These are phyloP conservation scores for Machaerirhynchus nigripectus DNA, from an alignment of 2,113 vertebrate species.

Conservation along the genomic window DNA sequence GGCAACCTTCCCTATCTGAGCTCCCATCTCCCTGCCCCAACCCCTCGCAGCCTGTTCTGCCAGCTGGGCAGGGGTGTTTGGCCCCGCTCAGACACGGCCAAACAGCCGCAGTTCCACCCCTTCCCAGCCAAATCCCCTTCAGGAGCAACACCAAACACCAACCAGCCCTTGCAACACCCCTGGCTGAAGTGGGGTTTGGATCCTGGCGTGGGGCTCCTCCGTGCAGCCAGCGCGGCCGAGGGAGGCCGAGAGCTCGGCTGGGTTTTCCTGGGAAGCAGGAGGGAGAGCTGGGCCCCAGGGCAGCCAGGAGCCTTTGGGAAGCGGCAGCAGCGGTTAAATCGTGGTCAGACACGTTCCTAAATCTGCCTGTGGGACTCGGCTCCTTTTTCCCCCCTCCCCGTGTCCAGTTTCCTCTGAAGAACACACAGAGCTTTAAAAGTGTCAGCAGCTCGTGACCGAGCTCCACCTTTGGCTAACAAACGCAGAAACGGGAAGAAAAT, in stretches of 20 bases:
- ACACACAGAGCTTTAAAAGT: background rate
- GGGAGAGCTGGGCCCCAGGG: background rate
- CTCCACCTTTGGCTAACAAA: constrained; percentile 10
- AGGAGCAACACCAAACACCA: background rate
- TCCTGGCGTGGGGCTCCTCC: background rate
- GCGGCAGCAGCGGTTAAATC: background rate
- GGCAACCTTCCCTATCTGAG: background rate
- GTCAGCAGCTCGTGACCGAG: background rate
- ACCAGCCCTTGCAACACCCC: background rate
- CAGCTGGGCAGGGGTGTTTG: background rate
- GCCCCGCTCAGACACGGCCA: background rate
- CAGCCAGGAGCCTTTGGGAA: background rate
- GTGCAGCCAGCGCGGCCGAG: background rate
- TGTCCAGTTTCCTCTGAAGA: background rate
- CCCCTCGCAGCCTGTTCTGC: constrained; percentile 32
- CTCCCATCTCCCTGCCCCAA: background rate
- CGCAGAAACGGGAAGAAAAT: background rate
- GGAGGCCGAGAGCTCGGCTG: background rate
- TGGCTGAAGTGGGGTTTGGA: background rate
- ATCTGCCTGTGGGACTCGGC: background rate
- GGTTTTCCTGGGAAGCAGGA: background rate
- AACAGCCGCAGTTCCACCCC: background rate
- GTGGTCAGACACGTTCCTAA: background rate
- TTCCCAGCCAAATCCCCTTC: background rate
- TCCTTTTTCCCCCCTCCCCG: background rate